phyloP scores from a whole-genome alignment of 1,140 invertebrate species.

The Carposina sasakii region DNA sequence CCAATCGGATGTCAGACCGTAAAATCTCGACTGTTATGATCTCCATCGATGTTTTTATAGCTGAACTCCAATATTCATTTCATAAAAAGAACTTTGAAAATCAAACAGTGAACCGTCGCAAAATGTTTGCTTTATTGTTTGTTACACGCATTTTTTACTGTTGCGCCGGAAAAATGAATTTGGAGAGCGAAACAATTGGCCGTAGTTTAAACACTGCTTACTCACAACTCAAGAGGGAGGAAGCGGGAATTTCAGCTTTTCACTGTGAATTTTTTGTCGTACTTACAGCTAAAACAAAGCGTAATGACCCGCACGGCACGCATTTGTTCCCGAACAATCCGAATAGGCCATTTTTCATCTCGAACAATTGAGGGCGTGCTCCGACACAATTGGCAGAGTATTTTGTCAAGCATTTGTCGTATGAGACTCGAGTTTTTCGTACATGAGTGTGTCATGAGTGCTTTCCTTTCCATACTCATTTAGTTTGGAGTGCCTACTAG shows the following conservation, averaged over 20 bases:
- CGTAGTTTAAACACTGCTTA: slow-evolving; percentile 50
- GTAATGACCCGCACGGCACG: slow-evolving; percentile 68
- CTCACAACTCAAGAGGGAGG: slow-evolving; percentile 44
- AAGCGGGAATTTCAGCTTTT: slow-evolving; percentile 59
- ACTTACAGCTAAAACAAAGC: slow-evolving; percentile 67
- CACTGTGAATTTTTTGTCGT: slow-evolving; percentile 62
- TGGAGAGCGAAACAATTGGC: slow-evolving; percentile 44
- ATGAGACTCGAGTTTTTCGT: slow-evolving; percentile 38
- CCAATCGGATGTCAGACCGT: slow-evolving; percentile 39
- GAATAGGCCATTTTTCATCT: slow-evolving; percentile 70
- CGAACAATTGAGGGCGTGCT: slow-evolving; percentile 68
- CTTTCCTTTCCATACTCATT: no score
- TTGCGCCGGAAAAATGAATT: slow-evolving; percentile 23
- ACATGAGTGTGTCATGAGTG: no score
- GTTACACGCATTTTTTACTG: no score
- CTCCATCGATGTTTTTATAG: slow-evolving; percentile 29
- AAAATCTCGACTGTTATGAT: slow-evolving; percentile 55
- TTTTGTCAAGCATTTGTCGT: slow-evolving; percentile 67
- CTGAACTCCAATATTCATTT: no score
- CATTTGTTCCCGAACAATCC: slow-evolving; percentile 70
- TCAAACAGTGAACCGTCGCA: no score
- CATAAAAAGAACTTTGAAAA: background rate
- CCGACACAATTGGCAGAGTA: slow-evolving; percentile 66
- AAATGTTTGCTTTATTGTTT: no score
- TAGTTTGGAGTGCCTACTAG: no score